Conservation (phyloP, 2,113 vertebrate species). For the Salvator merianae region DNA sequence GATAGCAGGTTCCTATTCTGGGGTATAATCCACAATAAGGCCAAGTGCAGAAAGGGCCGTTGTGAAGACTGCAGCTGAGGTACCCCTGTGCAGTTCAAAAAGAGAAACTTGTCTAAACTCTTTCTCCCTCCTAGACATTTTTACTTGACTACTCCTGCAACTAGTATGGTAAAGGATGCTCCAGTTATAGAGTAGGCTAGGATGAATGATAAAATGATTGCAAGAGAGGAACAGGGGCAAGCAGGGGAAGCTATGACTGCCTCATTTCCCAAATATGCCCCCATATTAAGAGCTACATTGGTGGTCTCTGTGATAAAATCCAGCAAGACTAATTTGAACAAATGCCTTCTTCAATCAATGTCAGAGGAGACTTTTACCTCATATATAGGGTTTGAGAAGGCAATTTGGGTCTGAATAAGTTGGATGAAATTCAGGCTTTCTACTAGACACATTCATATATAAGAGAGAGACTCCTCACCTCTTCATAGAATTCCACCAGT, state of each 20-base stretch:
- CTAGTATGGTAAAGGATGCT: neutral
- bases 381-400: too few relatives aligned
- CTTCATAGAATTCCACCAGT: conserved; percentile 79
- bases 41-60: too few relatives aligned
- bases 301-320: neutral
- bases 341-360: neutral
- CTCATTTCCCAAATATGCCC: neutral
- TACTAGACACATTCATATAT: neutral
- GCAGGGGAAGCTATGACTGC: neutral
- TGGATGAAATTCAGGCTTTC: neutral
- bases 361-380: neutral
- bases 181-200: neutral
- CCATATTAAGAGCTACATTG: neutral
- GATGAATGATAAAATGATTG: neutral
- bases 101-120: too few relatives aligned
- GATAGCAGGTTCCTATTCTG: too few relatives aligned
- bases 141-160: neutral
- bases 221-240: neutral
- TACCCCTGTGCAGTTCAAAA: too few relatives aligned
- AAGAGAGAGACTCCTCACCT: conserved; percentile 61
- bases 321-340: neutral
- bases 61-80: too few relatives aligned
- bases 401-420: neutral
- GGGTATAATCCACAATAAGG: too few relatives aligned
- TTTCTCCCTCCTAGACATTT: neutral